Conservation (phyloP, 2,888 invertebrate species). For the Gryllus longicercus region DNA sequence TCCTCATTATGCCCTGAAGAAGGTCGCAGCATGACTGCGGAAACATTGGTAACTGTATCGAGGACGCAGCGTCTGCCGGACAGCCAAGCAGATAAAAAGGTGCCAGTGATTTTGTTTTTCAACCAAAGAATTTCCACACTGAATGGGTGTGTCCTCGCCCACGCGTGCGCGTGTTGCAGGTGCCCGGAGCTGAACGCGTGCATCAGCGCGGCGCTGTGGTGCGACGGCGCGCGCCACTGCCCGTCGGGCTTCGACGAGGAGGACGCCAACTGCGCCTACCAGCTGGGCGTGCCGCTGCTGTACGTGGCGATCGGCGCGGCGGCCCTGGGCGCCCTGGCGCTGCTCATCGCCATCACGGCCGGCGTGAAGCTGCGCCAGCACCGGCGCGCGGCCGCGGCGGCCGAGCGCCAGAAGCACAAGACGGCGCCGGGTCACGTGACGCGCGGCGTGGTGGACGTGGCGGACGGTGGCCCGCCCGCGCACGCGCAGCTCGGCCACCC, state of each 20-base stretch:
- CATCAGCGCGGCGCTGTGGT: conserved; percentile 74
- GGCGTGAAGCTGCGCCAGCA: conserved; percentile 46
- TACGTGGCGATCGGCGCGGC: conserved; percentile 65
- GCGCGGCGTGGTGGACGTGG: background rate
- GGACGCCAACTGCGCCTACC: conserved; percentile 69
- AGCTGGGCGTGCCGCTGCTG: conserved; percentile 63
- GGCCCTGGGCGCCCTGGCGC: conserved; percentile 58
- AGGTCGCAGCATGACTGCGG: background rate
- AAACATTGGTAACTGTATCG: too few relatives aligned
- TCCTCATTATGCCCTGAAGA: background rate
- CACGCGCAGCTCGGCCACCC: conserved; percentile 35
- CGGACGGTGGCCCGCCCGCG: conserved; percentile 23
- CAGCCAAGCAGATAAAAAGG: background rate
- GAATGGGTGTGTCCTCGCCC: background rate
- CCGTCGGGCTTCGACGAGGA: conserved; percentile 80
- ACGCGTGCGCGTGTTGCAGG: conserved; percentile 49
- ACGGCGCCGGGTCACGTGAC: conserved; percentile 1
- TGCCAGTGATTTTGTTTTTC: background rate
- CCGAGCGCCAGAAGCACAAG: conserved; percentile 29
- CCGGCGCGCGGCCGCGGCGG: conserved; percentile 33
- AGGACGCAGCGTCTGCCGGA: too few relatives aligned
- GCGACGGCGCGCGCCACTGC: conserved; percentile 74
- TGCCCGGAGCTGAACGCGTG: conserved; percentile 79
- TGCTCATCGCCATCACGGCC: conserved; percentile 59
- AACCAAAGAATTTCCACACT: background rate